A percentile compares a stretch with the other conserved stretches of the same genome.
These are phyloP conservation scores for Delichon dasypus DNA, from an alignment of 2,797 vertebrate species.

Conservation along the genomic window DNA sequence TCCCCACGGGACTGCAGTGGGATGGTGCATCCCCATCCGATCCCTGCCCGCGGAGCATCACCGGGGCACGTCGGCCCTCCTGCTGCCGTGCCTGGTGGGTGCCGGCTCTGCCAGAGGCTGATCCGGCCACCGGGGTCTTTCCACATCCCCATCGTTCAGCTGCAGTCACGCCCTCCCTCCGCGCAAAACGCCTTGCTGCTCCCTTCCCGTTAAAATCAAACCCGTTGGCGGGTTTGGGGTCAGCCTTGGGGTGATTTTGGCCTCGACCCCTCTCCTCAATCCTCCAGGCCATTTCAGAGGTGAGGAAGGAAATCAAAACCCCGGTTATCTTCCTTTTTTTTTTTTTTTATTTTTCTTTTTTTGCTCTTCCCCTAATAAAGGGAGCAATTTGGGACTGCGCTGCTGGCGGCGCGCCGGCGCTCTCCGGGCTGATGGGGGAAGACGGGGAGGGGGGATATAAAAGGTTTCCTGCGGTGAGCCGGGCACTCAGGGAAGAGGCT, in stretches of 20 bases:
- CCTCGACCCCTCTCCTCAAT: not conserved
- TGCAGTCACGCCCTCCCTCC: not conserved
- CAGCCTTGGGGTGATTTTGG: not conserved
- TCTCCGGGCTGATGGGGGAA: not conserved
- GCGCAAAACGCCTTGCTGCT: not conserved
- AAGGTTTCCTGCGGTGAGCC: slow-evolving; percentile 60
- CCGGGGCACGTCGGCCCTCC: not conserved
- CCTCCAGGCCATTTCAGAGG: not conserved
- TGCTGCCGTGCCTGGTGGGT: accelerated
- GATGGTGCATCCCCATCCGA: accelerated
- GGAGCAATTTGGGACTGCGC: slow-evolving; percentile 22
- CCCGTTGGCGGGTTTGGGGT: not conserved
- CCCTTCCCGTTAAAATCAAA: not conserved
- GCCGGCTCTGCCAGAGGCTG: not conserved
- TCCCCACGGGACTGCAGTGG: accelerated
- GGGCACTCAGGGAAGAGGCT: slow-evolving; percentile 56
- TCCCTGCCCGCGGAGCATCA: not conserved
- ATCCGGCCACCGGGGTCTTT: accelerated
- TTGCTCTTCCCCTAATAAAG: not conserved
- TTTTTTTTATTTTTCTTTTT: not conserved
- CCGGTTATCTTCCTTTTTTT: not conserved
- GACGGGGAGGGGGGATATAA: slow-evolving; percentile 5
- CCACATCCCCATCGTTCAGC: not conserved
- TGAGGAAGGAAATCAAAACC: not conserved
- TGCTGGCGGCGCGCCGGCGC: not conserved